A percentile compares a stretch with the other conserved stretches of the same genome.
Evolutionary conservation across 2,888 invertebrate genomes (phyloP).

Genomic region (Rotaria sp.): DNA sequence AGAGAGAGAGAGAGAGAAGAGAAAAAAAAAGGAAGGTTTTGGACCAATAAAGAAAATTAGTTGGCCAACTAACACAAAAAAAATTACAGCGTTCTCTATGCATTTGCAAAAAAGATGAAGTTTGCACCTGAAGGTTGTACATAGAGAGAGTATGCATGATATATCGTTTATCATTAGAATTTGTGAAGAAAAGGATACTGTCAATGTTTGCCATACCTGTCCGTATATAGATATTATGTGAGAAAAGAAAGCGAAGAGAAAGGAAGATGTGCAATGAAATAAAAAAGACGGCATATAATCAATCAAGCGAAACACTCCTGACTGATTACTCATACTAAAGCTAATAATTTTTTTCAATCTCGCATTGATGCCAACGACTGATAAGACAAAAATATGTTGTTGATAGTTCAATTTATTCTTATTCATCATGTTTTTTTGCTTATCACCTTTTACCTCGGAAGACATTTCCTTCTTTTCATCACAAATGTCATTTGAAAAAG

Average conservation of each 20-base stretch:
- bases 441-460: not conserved
- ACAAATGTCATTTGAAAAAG: not conserved
- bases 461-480: not conserved
- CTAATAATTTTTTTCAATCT: not conserved
- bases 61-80: not conserved
- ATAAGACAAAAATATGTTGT: conserved; percentile 17
- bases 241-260: not conserved
- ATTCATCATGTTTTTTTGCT: not conserved
- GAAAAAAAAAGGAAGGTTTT: not conserved
- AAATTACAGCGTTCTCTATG: not conserved
- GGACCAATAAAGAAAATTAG: not conserved
- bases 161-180: not conserved
- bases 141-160: not conserved
- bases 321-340: not conserved
- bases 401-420: not conserved
- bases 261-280: not conserved
- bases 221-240: not conserved
- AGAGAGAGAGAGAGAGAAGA: not conserved
- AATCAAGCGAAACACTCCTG: not conserved
- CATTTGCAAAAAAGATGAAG: not conserved
- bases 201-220: not conserved
- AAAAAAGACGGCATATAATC: not conserved
- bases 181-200: not conserved
- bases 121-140: conserved; percentile 14
- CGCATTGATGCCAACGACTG: not conserved